A percentile compares a stretch with the other conserved stretches of the same genome.
These are phyloP conservation scores for Actias luna DNA, from an alignment of 2,888 invertebrate species.

Conservation along the genomic window DNA sequence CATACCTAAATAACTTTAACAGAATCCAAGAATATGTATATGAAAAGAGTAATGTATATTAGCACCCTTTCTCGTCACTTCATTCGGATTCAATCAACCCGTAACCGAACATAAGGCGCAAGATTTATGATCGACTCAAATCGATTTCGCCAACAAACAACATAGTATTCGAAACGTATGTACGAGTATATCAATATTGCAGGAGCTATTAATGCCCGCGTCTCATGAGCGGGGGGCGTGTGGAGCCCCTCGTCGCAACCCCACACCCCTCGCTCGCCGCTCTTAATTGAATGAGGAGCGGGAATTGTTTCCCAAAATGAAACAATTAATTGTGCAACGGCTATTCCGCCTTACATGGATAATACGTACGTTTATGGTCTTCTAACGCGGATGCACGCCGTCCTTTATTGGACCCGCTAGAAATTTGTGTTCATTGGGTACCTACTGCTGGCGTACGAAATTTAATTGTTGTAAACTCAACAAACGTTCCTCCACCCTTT, in stretches of 20 bases:
- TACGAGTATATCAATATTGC: slow-evolving; percentile 82
- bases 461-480: slow-evolving; percentile 56
- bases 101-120: slow-evolving; percentile 79
- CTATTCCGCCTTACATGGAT: slow-evolving; percentile 82
- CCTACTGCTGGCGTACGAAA: slow-evolving; percentile 77
- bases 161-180: slow-evolving; percentile 78
- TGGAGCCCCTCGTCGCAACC: slow-evolving; percentile 41
- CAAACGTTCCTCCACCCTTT: slow-evolving; percentile 56
- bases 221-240: slow-evolving; percentile 75
- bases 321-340: slow-evolving; percentile 83
- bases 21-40: neutral
- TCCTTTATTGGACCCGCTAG: slow-evolving; percentile 80
- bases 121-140: slow-evolving; percentile 82
- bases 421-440: slow-evolving; percentile 79
- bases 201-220: slow-evolving; percentile 82
- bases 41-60: neutral
- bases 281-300: slow-evolving; percentile 83
- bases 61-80: slow-evolving; percentile 46
- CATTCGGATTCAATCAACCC: slow-evolving; percentile 74
- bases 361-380: slow-evolving; percentile 82
- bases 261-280: slow-evolving; percentile 72
- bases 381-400: slow-evolving; percentile 81
- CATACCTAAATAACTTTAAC: neutral
- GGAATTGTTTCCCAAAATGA: slow-evolving; percentile 83
- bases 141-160: slow-evolving; percentile 81